phyloP scores from a whole-genome alignment of 2,113 vertebrate genomes.

The Dipodomys spectabilis region DNA sequence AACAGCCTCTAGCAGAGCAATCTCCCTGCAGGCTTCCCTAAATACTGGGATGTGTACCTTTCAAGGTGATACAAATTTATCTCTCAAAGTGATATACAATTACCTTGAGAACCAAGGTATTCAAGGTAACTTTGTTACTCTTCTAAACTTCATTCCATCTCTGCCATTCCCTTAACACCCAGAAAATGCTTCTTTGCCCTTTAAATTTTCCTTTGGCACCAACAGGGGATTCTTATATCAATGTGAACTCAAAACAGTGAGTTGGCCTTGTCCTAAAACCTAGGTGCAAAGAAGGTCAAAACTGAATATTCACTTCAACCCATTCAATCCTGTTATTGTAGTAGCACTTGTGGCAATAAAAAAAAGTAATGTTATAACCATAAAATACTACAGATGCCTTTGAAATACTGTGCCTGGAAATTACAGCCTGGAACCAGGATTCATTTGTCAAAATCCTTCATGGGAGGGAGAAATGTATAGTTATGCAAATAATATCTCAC shows the following conservation, averaged over 20 bases:
- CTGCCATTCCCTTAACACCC: not conserved
- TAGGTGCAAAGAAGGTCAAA: not conserved
- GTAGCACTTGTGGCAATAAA: not conserved
- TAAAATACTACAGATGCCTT: not conserved
- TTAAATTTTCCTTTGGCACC: conserved; percentile 12
- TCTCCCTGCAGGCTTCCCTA: not conserved
- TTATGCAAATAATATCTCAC: conserved; percentile 19
- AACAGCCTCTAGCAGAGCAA: not conserved
- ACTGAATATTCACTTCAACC: conserved; percentile 28
- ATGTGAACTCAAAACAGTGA: not conserved
- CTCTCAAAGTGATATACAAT: conserved; percentile 5
- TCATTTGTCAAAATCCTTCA: not conserved
- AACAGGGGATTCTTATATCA: not conserved
- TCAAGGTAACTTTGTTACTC: not conserved
- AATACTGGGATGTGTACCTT: not conserved
- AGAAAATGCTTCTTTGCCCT: not conserved
- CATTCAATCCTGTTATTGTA: not conserved
- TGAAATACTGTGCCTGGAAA: not conserved
- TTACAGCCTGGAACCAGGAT: not conserved
- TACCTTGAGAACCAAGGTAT: not conserved
- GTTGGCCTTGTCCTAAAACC: not conserved
- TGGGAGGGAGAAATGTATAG: not conserved
- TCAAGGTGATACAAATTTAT: not conserved
- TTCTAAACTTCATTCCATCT: not conserved
- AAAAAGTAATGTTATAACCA: not conserved